Percentiles rank a stretch among this genome's conserved stretches.
Conservation (phyloP, 1,140 invertebrate genomes). For the Drosophila ogumai region DNA sequence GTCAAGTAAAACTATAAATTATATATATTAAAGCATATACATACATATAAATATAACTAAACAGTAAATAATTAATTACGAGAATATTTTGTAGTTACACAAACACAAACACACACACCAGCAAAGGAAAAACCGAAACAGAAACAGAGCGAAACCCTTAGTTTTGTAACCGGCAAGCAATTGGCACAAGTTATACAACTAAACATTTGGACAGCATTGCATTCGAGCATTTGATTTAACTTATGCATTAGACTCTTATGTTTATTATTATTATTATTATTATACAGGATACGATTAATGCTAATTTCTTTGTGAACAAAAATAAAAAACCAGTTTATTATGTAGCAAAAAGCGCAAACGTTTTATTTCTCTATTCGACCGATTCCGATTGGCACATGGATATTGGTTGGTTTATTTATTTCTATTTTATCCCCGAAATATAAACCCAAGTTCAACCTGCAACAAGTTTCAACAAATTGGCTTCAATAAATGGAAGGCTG, state of each 20-base stretch:
- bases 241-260: conserved; percentile 77
- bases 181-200: conserved; percentile 70
- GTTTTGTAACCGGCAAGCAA: conserved; percentile 75
- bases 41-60: conserved; percentile 65
- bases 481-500: conserved; percentile 80
- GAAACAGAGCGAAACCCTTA: conserved; percentile 48
- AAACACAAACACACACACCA: conserved; percentile 23
- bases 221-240: conserved; percentile 80
- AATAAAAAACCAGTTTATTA: conserved; percentile 73
- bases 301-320: conserved; percentile 81
- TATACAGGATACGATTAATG: conserved; percentile 74
- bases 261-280: conserved; percentile 64
- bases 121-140: conserved; percentile 6
- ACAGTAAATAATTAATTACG: conserved; percentile 66
- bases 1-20: conserved; percentile 77
- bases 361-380: conserved; percentile 54
- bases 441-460: conserved; percentile 29
- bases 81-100: conserved; percentile 75
- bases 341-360: conserved; percentile 66
- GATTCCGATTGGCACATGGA: conserved; percentile 33
- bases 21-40: conserved; percentile 64
- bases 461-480: conserved; percentile 73
- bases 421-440: conserved; percentile 16
- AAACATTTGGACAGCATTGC: conserved; percentile 66
- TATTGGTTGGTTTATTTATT: conserved; percentile 5